These are phyloP conservation scores for Notamacropus eugenii DNA, from an alignment of 2,797 vertebrate species.

Conservation along the genomic window DNA sequence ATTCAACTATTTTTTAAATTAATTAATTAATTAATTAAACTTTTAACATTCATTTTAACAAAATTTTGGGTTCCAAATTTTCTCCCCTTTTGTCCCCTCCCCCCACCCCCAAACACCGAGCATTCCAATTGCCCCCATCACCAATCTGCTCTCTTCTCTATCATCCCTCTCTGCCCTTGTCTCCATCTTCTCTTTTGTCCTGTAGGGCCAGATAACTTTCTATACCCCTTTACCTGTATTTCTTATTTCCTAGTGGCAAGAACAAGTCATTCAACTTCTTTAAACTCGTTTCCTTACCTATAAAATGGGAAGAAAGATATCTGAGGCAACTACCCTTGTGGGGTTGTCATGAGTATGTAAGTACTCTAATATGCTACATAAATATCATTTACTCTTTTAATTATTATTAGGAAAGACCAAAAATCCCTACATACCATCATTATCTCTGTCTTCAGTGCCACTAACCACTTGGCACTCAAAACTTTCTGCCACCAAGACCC, in stretches of 20 bases:
- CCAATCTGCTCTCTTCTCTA: too few relatives aligned
- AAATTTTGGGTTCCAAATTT: too few relatives aligned
- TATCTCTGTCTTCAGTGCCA: background rate
- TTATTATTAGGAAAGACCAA: background rate
- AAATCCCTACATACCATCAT: background rate
- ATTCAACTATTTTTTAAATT: background rate
- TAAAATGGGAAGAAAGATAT: background rate
- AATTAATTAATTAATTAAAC: too few relatives aligned
- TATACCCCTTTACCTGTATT: too few relatives aligned
- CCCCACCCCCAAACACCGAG: too few relatives aligned
- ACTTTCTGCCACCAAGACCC: background rate
- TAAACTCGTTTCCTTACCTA: background rate
- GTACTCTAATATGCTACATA: background rate
- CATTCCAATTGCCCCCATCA: too few relatives aligned
- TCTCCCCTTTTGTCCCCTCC: too few relatives aligned
- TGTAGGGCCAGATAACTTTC: too few relatives aligned
- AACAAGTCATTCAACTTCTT: background rate
- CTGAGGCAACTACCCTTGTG: background rate
- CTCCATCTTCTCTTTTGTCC: too few relatives aligned
- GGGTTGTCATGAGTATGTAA: background rate
- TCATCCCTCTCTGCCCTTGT: too few relatives aligned
- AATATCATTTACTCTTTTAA: background rate
- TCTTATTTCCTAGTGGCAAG: too few relatives aligned
- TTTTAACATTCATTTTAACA: too few relatives aligned
- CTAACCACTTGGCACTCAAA: background rate